These are phyloP conservation scores for Narcine bancroftii DNA, from an alignment of 2,113 vertebrate genomes.

Conservation along the genomic window DNA sequence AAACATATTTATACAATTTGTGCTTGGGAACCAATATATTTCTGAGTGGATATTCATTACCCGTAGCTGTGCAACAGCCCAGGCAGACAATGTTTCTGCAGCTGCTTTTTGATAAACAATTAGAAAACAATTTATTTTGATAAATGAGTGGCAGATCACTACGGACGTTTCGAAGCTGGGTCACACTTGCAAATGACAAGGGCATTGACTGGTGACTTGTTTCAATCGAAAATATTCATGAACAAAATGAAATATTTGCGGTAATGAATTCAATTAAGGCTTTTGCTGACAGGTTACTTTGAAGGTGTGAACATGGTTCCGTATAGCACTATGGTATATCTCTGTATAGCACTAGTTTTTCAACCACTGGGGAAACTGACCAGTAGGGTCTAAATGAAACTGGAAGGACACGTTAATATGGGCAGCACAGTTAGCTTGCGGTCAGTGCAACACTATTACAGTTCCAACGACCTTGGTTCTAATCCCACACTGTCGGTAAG, in stretches of 20 bases:
- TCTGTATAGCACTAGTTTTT: neutral
- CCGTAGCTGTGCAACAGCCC: no score
- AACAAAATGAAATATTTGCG: neutral
- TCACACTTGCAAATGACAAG: neutral
- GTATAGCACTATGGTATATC: no score
- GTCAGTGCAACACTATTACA: no score
- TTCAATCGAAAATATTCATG: neutral
- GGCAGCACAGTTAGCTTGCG: no score
- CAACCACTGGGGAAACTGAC: neutral
- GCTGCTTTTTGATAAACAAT: neutral
- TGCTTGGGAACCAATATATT: neutral
- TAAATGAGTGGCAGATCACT: neutral
- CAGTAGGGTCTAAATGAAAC: neutral
- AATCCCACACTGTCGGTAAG: no score
- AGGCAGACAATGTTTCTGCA: neutral
- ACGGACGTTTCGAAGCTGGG: neutral
- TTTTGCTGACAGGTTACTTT: neutral
- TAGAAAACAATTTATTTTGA: constrained; percentile 27
- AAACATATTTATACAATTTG: neutral
- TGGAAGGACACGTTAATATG: neutral
- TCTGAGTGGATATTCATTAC: neutral
- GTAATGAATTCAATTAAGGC: constrained; percentile 5
- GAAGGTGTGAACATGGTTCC: neutral
- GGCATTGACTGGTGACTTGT: neutral
- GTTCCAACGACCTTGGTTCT: no score